Evolutionary conservation across 2,797 vertebrate species (phyloP), one percentile per base, ranked within the genome.

Genomic region (Delichon dasypus): DNA sequence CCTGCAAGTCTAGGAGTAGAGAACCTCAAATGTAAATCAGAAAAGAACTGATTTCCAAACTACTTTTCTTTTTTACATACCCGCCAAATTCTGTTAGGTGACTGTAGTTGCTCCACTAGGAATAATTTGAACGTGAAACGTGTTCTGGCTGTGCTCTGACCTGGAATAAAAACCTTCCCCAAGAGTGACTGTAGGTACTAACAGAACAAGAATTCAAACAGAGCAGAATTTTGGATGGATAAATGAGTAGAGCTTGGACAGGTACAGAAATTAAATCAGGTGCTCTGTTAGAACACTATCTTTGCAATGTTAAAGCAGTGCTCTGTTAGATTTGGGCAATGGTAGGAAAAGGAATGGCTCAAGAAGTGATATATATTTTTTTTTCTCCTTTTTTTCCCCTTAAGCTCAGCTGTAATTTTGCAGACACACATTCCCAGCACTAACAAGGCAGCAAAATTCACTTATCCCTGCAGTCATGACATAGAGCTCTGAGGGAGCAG

Each of bases 81-180:
- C 60, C 81, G 47, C 68, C 72, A 74, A n/a, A 42, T 89, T 83
- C 65, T 38, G 23, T 58, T 76, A 51, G 50, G 45, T 80, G 22
- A 1, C 34, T 60, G 32, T 67, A 65, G 85, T 44, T 80, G 34
- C 48, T 83, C 61, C 68, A 0, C 50, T 34, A 18, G 76, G 44
- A 64, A 68, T 66, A 70, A 54, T 32, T 75, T 57, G 42, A 92
- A 81, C 5, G 3, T 72, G 57, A 50, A 83, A 51, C 11, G 0
- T 22, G 13, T 64, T 85, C 81, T 90, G 84, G 60, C 88, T 88
- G 54, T 84, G 50, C 70, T 86, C 62, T 89, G 80, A 82, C 47
- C 85, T 77, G 79, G 58, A 88, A 47, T 85, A 65, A 67, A 82
- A 82, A 60, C 29, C 47, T 65, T 79, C 47, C 42, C 70, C 15